These are phyloP conservation scores for Vanessa tameamea DNA, from an alignment of 1,140 invertebrate genomes.

Conservation along the genomic window DNA sequence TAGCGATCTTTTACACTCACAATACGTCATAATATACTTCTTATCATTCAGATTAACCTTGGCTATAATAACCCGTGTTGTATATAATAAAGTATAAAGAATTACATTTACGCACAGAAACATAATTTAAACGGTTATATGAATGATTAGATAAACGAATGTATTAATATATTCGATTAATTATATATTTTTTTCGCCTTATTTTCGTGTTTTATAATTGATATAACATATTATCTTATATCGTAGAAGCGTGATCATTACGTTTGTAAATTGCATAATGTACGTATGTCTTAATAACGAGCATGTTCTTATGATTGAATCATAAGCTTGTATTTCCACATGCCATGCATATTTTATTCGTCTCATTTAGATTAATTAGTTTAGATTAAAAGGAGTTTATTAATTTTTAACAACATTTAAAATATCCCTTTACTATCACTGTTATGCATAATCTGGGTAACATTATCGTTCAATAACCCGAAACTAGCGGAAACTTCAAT, in stretches of 20 bases:
- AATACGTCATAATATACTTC: neutral
- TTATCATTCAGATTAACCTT: slow-evolving; percentile 18
- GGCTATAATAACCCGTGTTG: slow-evolving; percentile 13
- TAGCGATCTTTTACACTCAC: slow-evolving; percentile 3
- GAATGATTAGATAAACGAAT: neutral
- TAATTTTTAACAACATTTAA: neutral
- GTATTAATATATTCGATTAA: neutral
- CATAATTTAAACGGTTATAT: neutral
- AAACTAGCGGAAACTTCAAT: slow-evolving; percentile 72
- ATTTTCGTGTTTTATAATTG: slow-evolving; percentile 7
- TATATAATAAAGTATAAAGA: slow-evolving; percentile 10
- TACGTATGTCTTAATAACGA: slow-evolving; percentile 17
- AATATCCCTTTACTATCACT: neutral
- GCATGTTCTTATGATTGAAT: slow-evolving; percentile 14
- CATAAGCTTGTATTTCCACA: slow-evolving; percentile 18
- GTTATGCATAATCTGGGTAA: slow-evolving; percentile 8
- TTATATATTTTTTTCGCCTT: neutral
- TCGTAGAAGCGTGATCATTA: neutral
- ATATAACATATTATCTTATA: slow-evolving; percentile 3
- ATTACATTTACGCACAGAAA: slow-evolving; percentile 13
- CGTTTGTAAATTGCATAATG: slow-evolving; percentile 13
- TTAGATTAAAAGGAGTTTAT: too few species aligned
- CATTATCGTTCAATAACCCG: slow-evolving; percentile 38
- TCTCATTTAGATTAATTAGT: neutral
- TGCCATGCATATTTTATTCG: slow-evolving; percentile 14